Evolutionary conservation across 2,113 vertebrate species (phyloP), one percentile per base, ranked within the genome.

Genomic region (Heterotilapia buettikoferi): DNA sequence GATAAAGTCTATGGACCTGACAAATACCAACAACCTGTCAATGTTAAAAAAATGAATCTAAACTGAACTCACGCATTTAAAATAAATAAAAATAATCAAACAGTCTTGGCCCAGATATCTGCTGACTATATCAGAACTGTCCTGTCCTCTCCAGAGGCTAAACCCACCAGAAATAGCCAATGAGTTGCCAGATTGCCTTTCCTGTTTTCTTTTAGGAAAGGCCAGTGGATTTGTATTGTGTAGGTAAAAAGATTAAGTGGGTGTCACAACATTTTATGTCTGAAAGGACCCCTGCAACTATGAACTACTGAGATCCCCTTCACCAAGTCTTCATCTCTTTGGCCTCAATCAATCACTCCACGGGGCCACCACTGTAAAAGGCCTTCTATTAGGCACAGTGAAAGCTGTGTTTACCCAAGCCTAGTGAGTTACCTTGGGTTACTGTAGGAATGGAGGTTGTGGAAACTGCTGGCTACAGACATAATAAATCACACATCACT

Each of bases 351-450:
- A 91, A 89, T 93, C 86, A 88, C 92, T 31, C 90, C 6, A 40
- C 66, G 6, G 87, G 89, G 84, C 59, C 84, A 86, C 88, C 81
- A 85, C 92, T 93, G 92, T 93, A 94, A 91, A 92, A 90, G 79
- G 87, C 84, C 66, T 90, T 86, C 92, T 78, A 90, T 94, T 92
- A 93, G 87, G 66, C 8, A 31, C 82, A 92, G 90, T 92, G 88
- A 93, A 93, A 94, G 90, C 79, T 29, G 43, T 94, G 90, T 95
- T 93, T 90, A 93, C 90, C 57, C 83, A 91, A 91, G 90, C 89
- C 93, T 86, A 92, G 89, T 43, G 71, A 88, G 86, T 86, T 83
- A 89, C 92, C 86, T 91, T 90, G 80, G 83, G 86, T 90, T 82
- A 92, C 86, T 86, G 82, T 71, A 86, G 38, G 73, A 94, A 86